Base-by-base conservation (phyloP, 2,888 invertebrate genomes). In the Stenotaenia linearis region DNA sequence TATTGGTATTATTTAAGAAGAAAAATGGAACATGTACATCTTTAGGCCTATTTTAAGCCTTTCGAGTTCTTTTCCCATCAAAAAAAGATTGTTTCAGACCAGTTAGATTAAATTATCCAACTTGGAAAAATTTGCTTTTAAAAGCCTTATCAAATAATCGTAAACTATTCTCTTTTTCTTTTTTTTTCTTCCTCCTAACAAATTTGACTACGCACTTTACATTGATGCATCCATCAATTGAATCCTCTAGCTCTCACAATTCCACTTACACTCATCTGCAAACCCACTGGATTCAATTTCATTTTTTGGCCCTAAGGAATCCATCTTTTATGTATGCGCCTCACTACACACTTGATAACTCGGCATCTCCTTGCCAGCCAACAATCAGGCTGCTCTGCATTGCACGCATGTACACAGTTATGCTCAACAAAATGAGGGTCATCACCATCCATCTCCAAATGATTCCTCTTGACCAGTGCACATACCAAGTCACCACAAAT, bases 211-310 rank as follows among this genome's bases (percentile, higher is more conserved):
- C 56, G 10, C 37, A 56, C 56, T 56, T 56, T 21, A 18, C 56
- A 23, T 18, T 56, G 56, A 6, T 56, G 56, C 56, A 23, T 56
- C 56, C 56, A 56, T 56, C 56, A 56, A 56, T 56, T 18, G 56
- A 56, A 23, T 56, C 56, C 56, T 15, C 21, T 18, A 56, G 56
- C 56, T 56, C 23, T 23, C 56, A 56, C 23, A 56, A 37, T 37
- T 37, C 37, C 56, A 56, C 56, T 56, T 37, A 37, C 56, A 56
- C 56, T 56, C 56, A 56, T 56, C 56, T 56, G 21, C 56, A 56
- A 10, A 56, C 56, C 56, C 56, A 56, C 56, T 56, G 56, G 56
- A 56, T 56, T 56, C 56, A 56, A 56, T 56, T 56, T 56, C 56
- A 56, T 56, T 56, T 56, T 37, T 18, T 56, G 23, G 56, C 56